These are phyloP conservation scores for Lamproptera curius DNA, from an alignment of 2,888 invertebrate species.

Conservation along the genomic window DNA sequence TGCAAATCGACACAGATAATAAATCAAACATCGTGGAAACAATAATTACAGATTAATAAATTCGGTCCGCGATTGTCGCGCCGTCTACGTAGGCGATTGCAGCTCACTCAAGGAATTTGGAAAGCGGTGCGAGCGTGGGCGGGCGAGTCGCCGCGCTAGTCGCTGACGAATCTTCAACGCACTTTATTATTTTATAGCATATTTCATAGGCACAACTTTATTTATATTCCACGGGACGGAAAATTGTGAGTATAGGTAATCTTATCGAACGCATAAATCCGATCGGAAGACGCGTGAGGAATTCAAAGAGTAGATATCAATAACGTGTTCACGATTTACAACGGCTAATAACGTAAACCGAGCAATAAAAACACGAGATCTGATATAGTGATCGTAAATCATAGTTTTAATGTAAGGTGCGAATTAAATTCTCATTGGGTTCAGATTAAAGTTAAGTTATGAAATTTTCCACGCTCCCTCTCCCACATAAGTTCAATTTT, in stretches of 20 bases:
- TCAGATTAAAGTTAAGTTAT: too few relatives aligned
- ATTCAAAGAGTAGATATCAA: conserved; percentile 14
- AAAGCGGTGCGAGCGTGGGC: conserved; percentile 74
- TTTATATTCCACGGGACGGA: conserved; percentile 32
- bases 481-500: too few relatives aligned
- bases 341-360: conserved; percentile 4
- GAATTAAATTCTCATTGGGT: neutral
- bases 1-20: neutral
- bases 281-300: conserved; percentile 7
- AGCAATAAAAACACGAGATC: conserved; percentile 24
- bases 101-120: conserved; percentile 74
- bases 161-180: conserved; percentile 70
- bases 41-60: conserved; percentile 19
- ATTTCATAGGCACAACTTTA: conserved; percentile 46
- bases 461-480: too few relatives aligned
- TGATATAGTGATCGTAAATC: neutral
- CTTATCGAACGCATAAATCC: conserved; percentile 19
- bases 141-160: conserved; percentile 62
- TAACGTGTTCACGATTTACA: conserved; percentile 15
- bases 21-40: conserved; percentile 12
- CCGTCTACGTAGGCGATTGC: conserved; percentile 67
- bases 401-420: neutral
- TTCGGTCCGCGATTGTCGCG: conserved; percentile 30
- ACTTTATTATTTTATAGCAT: conserved; percentile 65
- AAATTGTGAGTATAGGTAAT: conserved; percentile 11